Evolutionary conservation across 2,888 invertebrate genomes (phyloP).

Genomic region (Diploptera punctata): DNA sequence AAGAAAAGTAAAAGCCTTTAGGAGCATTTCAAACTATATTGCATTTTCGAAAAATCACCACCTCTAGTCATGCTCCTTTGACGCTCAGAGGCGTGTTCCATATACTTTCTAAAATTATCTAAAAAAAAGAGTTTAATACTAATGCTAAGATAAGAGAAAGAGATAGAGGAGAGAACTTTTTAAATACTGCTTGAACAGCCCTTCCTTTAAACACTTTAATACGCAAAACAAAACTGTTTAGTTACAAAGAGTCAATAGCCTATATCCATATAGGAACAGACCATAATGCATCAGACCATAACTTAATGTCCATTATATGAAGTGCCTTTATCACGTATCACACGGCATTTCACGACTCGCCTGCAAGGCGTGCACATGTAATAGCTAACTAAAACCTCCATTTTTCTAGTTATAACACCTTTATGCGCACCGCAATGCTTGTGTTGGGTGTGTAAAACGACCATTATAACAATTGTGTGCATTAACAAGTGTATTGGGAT

Average conservation of each 20-base stretch:
- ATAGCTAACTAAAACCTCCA: not conserved
- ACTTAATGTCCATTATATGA: not conserved
- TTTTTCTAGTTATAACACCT: not conserved
- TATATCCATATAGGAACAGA: not conserved
- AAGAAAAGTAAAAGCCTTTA: too few species aligned
- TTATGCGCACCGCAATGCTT: not conserved
- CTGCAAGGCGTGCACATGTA: not conserved
- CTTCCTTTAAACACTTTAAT: not conserved
- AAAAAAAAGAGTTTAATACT: too few species aligned
- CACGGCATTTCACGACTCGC: constrained; percentile 13
- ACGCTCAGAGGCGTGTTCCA: too few species aligned
- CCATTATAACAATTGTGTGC: not conserved
- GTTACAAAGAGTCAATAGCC: constrained; percentile 23
- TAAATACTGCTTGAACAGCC: too few species aligned
- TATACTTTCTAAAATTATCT: too few species aligned
- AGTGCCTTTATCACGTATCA: constrained; percentile 14
- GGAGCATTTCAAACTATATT: too few species aligned
- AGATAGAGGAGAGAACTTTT: too few species aligned
- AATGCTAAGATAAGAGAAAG: too few species aligned
- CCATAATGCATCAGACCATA: not conserved
- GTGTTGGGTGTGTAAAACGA: not conserved
- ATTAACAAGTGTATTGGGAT: not conserved
- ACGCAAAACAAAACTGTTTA: constrained; percentile 2
- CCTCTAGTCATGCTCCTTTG: too few species aligned
- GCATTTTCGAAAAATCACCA: too few species aligned